Conservation (phyloP, 2,888 invertebrate genomes). For the Penaeus monodon region DNA sequence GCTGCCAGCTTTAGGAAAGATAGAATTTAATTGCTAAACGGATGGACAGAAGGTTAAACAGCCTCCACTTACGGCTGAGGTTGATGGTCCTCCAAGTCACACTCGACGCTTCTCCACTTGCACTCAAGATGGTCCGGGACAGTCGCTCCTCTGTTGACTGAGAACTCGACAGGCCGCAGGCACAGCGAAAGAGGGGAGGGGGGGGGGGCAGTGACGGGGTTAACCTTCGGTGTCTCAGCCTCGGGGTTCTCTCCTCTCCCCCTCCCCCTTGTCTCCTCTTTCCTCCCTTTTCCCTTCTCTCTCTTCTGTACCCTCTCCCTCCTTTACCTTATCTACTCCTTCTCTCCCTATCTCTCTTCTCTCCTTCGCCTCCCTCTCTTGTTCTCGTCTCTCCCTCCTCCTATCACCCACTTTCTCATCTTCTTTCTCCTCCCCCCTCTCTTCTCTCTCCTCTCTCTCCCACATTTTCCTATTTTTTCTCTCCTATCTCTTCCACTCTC, state of each 20-base stretch:
- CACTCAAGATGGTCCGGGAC: slow-evolving; percentile 1
- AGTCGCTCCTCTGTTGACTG: slow-evolving; percentile 12
- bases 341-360: no score
- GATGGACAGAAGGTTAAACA: slow-evolving; percentile 21
- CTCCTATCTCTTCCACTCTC: no score
- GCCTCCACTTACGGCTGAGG: not conserved
- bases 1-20: not conserved
- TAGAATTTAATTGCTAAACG: slow-evolving; percentile 10
- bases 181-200: not conserved
- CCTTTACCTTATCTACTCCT: no score
- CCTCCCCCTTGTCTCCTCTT: no score
- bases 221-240: not conserved
- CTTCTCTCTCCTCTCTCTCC: no score
- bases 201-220: not conserved
- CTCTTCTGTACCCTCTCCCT: no score
- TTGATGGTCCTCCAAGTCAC: slow-evolving; percentile 13
- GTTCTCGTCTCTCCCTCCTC: no score
- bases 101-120: not conserved
- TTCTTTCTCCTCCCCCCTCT: no score
- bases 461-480: no score
- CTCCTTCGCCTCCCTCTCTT: no score
- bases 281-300: no score
- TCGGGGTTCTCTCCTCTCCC: not conserved
- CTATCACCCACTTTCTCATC: no score
- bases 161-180: slow-evolving; percentile 4